These are phyloP conservation scores for Acleris literana DNA, from an alignment of 2,888 invertebrate species.

Conservation along the genomic window DNA sequence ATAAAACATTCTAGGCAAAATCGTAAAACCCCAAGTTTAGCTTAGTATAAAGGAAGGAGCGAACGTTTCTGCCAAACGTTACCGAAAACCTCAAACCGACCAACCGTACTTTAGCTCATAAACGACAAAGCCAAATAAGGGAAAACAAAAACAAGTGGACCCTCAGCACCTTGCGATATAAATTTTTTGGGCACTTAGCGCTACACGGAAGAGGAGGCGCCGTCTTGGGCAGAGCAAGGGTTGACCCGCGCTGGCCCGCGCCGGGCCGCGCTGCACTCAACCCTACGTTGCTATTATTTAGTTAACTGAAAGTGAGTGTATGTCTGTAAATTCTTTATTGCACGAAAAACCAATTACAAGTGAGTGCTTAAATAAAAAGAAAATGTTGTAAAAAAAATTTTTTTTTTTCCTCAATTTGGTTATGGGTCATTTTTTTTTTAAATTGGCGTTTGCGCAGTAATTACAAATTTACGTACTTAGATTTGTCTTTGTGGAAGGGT, in stretches of 20 bases:
- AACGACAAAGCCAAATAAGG: slow-evolving; percentile 30
- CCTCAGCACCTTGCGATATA: slow-evolving; percentile 64
- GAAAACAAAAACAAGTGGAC: slow-evolving; percentile 34
- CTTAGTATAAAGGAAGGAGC: no score
- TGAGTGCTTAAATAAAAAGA: no score
- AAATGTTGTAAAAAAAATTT: no score
- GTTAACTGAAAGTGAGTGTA: not conserved
- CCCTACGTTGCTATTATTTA: not conserved
- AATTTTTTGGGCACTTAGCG: slow-evolving; percentile 75
- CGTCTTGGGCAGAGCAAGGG: slow-evolving; percentile 70
- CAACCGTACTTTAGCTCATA: not conserved
- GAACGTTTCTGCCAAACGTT: not conserved
- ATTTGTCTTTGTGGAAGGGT: no score
- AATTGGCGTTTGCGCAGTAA: no score
- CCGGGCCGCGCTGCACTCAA: slow-evolving; percentile 39
- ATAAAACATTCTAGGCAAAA: no score
- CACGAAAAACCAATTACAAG: no score
- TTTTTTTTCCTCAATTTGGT: no score
- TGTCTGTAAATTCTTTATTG: no score
- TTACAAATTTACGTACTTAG: no score
- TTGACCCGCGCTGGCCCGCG: slow-evolving; percentile 56
- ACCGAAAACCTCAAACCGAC: not conserved
- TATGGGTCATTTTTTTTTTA: no score
- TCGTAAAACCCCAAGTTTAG: no score
- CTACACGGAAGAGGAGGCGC: slow-evolving; percentile 80